Evolutionary conservation across 2,888 invertebrate species (phyloP), one percentile per base, ranked within the genome.

Genomic region (Pachliopta kotzebuea): DNA sequence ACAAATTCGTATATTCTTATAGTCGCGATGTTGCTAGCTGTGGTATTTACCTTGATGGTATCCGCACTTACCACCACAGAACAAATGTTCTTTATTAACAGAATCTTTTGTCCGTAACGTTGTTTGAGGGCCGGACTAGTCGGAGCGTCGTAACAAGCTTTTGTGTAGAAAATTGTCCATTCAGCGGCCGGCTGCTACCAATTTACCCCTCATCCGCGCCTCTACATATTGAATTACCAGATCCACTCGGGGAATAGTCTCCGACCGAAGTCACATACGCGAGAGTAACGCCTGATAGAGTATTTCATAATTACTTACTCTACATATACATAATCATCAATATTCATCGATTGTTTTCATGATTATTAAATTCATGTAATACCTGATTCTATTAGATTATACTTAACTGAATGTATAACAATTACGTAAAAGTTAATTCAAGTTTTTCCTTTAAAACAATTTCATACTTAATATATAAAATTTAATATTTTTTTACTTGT

Each of bases 181-280:
- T 84, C 79, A 81, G 74, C 83, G 88, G 81, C 89, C 90, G 90
- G 90, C 86, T 88, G 89, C 78, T 79, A 77, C 83, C 90, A 89
- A 89, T 90, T 90, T 89, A 77, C 72, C 74, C 78, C 80, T 84
- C 87, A 84, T 90, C 88, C 86, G 83, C 80, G 80, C 73, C 71
- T 74, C 79, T n/a, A n/a, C 70, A 76, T 83, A 89, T 89, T 86
- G 83, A 83, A 88, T 90, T 88, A 88, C 87, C 84, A 82, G 78
- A 81, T 76, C 83, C 82, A 78, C 82, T 85, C 81, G 80, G 79
- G 73, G 68, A 68, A 67, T 67, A 60, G 61, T 50, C 61, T 68
- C 21, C 58, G 71, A 71, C 50, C 20, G 69, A 77, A 78, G 75
- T 67, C 4, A 70, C 9, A n/a, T n/a, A n/a, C n/a, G n/a, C n/a